These are phyloP conservation scores for Callionymus lyra DNA, from an alignment of 2,113 vertebrate genomes.

Conservation along the genomic window DNA sequence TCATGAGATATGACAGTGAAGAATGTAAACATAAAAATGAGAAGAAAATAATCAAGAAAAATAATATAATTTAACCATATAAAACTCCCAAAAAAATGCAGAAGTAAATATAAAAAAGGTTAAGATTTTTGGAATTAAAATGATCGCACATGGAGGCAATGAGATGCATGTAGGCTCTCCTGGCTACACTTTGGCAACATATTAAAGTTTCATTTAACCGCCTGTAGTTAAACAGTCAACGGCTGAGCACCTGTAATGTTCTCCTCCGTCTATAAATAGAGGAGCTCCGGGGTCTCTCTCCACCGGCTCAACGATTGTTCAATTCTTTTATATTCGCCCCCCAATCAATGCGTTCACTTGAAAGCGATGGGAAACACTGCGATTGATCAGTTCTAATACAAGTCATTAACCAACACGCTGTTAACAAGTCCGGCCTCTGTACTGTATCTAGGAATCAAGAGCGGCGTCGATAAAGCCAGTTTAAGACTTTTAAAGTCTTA, in stretches of 20 bases:
- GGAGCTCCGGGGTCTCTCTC: no score
- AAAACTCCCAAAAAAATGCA: no score
- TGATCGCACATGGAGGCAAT: no score
- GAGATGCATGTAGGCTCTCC: no score
- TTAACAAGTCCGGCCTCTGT: conserved; percentile 68
- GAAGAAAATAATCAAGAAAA: no score
- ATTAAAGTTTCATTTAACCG: no score
- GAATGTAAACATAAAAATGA: no score
- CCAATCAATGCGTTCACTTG: conserved; percentile 62
- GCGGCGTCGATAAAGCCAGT: conserved; percentile 53
- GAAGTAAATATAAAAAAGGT: no score
- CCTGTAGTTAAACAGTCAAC: not conserved
- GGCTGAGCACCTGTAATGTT: not conserved
- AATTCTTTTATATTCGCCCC: conserved; percentile 61
- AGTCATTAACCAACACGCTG: conserved; percentile 70
- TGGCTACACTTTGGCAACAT: no score
- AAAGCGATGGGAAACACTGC: conserved; percentile 57
- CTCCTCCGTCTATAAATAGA: not conserved
- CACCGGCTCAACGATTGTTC: conserved; percentile 38
- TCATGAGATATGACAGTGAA: no score
- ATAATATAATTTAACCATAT: no score
- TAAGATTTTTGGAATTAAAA: no score
- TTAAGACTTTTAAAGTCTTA: conserved; percentile 56
- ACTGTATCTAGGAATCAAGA: conserved; percentile 61
- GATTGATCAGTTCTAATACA: conserved; percentile 69